Percentiles rank a stretch among this genome's conserved stretches.
Evolutionary conservation across 2,797 vertebrate genomes (phyloP).

Genomic region (Orestias chungarensis): DNA sequence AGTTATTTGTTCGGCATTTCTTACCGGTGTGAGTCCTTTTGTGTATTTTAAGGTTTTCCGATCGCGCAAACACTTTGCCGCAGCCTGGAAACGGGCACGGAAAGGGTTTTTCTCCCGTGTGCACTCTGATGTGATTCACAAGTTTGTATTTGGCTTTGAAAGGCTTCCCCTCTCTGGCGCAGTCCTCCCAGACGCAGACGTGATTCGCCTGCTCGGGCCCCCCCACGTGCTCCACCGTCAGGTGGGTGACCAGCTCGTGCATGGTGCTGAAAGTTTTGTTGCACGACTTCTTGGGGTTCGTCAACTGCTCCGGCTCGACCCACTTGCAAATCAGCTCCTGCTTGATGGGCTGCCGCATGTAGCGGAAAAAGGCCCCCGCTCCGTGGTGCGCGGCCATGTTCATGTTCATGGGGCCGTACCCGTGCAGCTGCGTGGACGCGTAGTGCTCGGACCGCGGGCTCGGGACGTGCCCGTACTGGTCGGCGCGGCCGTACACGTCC

Average conservation of each 20-base stretch:
- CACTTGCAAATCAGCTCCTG: conserved; percentile 99
- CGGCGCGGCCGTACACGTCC: conserved; percentile 97
- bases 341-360: conserved; percentile 97
- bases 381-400: conserved; percentile 99
- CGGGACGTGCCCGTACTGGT: conserved; percentile 97
- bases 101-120: conserved; percentile 94
- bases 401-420: conserved; percentile 99
- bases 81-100: conserved; percentile 93
- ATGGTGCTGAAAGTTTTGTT: conserved; percentile 99
- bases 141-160: conserved; percentile 98
- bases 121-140: conserved; percentile 93
- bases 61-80: conserved; percentile 93
- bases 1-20: conserved; percentile 23
- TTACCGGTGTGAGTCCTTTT: conserved; percentile 95
- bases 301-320: conserved; percentile 97
- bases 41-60: conserved; percentile 94
- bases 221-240: conserved; percentile 93
- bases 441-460: conserved; percentile 97
- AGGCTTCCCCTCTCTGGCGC: conserved; percentile 89
- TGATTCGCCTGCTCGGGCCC: conserved; percentile 93
- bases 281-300: conserved; percentile 96
- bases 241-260: conserved; percentile 94
- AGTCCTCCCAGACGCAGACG: conserved; percentile 94
- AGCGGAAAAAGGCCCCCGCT: conserved; percentile 96
- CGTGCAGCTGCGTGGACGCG: conserved; percentile 93